Evolutionary conservation across 2,113 vertebrate genomes (phyloP), one percentile per base, ranked within the genome.

Genomic region (Dolichotis patagonum): DNA sequence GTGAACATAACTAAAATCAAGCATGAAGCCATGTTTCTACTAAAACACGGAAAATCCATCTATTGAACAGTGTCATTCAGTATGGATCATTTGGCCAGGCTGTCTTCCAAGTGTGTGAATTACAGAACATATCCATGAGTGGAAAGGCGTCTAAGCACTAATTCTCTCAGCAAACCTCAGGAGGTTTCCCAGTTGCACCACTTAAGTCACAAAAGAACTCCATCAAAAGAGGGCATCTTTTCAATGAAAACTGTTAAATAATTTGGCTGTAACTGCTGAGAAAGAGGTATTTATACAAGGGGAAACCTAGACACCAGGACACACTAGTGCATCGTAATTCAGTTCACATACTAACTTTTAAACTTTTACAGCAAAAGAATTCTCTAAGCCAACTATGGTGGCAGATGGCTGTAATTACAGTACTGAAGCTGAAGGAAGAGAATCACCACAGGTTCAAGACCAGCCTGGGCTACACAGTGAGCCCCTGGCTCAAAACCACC

Each of bases 201-300:
- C 54, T 93, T 87, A 60, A 73, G 35, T 58, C 92, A 90, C 71
- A 90, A 92, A 95, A 94, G 58, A 63, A 91, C 52, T 46, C 17
- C 35, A 85, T 90, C 13, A 87, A 65, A 62, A 5, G 38, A 16
- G 4, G 9, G 24, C 3, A 22, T 62, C 22, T 94, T 84, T 90
- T 94, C 89, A 54, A 46, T 84, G 63, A 82, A 94, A 89, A 85
- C 35, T 80, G n/a, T 24, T 81, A 91, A 92, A 65, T 87, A 81
- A 95, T 38, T 52, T 88, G 60, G 35, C 30, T 95, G n/a, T 88
- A 54, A 58, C 49, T 69, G 11, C 41, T 73, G 32, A 90, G 10
- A 88, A 63, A 90, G n/a, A 86, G 32, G 35, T 77, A 46, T 93
- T 89, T 67, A 49, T 10, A 85, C 0, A 92, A 0, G 12, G 38